phyloP scores from a whole-genome alignment of 2,797 vertebrate species.

The Netta rufina region DNA sequence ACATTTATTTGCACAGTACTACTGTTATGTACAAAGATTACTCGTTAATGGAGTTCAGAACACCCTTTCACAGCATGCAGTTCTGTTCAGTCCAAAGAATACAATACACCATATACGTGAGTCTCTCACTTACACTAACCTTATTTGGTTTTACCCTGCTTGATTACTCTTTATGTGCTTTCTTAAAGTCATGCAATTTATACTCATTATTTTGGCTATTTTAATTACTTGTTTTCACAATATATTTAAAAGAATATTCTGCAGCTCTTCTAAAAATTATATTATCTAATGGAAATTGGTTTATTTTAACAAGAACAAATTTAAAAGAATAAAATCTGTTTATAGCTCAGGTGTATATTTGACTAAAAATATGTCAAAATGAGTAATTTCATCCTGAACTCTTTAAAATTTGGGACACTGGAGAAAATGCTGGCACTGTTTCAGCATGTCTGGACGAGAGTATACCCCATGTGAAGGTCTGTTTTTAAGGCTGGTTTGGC shows the following conservation, averaged over 20 bases:
- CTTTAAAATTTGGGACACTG: not conserved
- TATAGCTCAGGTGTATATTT: not conserved
- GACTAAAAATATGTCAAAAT: not conserved
- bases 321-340: not conserved
- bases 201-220: conserved; percentile 65
- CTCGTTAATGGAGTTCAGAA: conserved; percentile 76
- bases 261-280: conserved; percentile 11
- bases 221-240: conserved; percentile 60
- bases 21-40: conserved; percentile 74
- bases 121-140: conserved; percentile 73
- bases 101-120: conserved; percentile 23
- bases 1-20: conserved; percentile 72
- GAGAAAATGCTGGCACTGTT: not conserved
- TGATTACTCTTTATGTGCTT: conserved; percentile 55
- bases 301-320: not conserved
- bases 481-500: not conserved
- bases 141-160: conserved; percentile 65
- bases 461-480: not conserved
- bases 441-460: not conserved
- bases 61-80: conserved; percentile 61
- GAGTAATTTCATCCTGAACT: not conserved
- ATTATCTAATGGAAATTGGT: conserved; percentile 27
- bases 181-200: conserved; percentile 55
- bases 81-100: conserved; percentile 68
- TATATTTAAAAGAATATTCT: conserved; percentile 19